Evolutionary conservation across 2,797 vertebrate genomes (phyloP).

Genomic region (Setipinna tenuifilis): DNA sequence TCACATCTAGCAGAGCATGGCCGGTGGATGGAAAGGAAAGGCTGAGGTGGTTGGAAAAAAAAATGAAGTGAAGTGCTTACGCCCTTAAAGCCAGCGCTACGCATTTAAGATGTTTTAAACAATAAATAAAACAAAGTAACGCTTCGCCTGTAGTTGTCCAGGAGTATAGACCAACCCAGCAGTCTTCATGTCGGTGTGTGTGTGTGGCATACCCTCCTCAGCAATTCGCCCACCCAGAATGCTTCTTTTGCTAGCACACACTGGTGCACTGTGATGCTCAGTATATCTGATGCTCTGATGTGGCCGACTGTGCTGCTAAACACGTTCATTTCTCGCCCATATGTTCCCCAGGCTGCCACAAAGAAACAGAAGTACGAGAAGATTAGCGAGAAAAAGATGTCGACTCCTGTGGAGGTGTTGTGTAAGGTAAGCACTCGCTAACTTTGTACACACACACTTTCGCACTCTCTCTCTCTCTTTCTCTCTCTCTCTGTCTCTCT

Average conservation of each 20-base stretch:
- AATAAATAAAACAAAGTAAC: background rate
- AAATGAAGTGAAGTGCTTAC: background rate
- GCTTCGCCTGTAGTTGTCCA: background rate
- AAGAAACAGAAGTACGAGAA: conserved; percentile 99
- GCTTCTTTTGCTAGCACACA: background rate
- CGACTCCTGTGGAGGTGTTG: conserved; percentile 98
- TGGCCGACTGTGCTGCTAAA: conserved; percentile 62
- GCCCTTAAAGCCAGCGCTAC: background rate
- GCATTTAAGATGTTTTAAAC: background rate
- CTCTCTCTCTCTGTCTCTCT: too few species aligned
- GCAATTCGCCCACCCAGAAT: background rate
- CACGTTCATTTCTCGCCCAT: conserved; percentile 67
- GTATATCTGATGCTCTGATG: conserved; percentile 23
- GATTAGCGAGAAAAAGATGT: conserved; percentile 99
- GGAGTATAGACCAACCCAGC: background rate
- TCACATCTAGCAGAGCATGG: background rate
- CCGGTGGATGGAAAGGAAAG: background rate
- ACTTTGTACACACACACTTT: background rate
- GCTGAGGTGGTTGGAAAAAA: too few species aligned
- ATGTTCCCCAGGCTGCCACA: conserved; percentile 91
- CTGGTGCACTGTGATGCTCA: conserved; percentile 2
- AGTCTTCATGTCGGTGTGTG: conserved; percentile 19
- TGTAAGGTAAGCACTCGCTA: conserved; percentile 87
- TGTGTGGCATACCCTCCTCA: conserved; percentile 24
- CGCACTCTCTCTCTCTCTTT: too few species aligned